Evolutionary conservation across 1,140 invertebrate species (phyloP), one percentile per base, ranked within the genome.

Genomic region (Neodiprion fabricii): DNA sequence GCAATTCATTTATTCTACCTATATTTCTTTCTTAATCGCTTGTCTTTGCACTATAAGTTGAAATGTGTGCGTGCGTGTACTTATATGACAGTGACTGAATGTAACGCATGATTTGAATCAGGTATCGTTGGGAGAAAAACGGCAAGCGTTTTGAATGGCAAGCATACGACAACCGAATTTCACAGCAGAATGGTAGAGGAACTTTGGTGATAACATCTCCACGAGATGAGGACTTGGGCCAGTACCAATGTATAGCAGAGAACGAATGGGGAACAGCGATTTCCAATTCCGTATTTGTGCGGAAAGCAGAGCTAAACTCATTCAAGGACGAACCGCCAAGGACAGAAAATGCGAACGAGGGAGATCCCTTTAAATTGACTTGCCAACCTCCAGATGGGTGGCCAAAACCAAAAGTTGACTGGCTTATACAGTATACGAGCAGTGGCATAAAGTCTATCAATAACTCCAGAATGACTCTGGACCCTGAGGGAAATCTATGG

Each of bases 241-340:
- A 98, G 79, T 99, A 99, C 87, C 98, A 99, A 85, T 99, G 98
- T 89, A 97, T 98, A 86, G 98, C 98, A 0, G 91, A 93, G 80
- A 99, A 99, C 84, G 94, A 96, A 80, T 97, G 96, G 91, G 98
- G 98, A 67, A 95, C 92, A 5, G 96, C 97, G 12, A 96, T 96
- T 0, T 97, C 96, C 0, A 98, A 98, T 86, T 96, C 96, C 0
- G 96, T 99, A 10, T 97, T 97, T 82, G 95, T 99, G 12, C 90
- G 97, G n/a, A 97, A 98, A 87, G 96, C 97, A 7, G 96, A 98
- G 85, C 88, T 98, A 73, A 97, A 97, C 85, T 95, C 95, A 0
- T 98, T 98, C 88, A 96, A 96, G 84, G 95, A 96, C 80, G 92
- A 94, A 68, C 89, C 86, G 50, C 91, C 91, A 67, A 81, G 88